These are phyloP conservation scores for Diachrysia chrysitis DNA, from an alignment of 2,888 invertebrate species.

Conservation along the genomic window DNA sequence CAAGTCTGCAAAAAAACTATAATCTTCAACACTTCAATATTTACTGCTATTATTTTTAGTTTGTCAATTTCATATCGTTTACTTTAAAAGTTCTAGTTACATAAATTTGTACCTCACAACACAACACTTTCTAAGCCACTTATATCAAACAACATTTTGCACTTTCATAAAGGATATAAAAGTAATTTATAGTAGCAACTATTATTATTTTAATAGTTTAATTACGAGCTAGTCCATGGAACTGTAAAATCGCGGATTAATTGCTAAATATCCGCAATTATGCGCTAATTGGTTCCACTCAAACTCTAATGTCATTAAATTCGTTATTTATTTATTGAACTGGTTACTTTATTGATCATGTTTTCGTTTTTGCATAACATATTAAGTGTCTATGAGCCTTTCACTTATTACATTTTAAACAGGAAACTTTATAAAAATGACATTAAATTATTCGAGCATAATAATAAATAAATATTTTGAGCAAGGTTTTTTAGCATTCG, in stretches of 20 bases:
- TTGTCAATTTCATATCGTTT: too few species aligned
- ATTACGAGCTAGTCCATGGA: slow-evolving; percentile 19
- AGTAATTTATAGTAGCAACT: slow-evolving; percentile 12
- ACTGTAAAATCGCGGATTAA: slow-evolving; percentile 17
- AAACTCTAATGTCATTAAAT: neutral
- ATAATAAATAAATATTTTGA: too few species aligned
- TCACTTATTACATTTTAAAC: neutral
- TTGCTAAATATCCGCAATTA: slow-evolving; percentile 22
- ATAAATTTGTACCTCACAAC: neutral
- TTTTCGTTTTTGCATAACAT: neutral
- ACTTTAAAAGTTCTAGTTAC: too few species aligned
- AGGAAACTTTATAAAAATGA: neutral
- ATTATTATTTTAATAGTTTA: slow-evolving; percentile 20
- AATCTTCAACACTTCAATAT: too few species aligned
- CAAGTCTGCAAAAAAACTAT: too few species aligned
- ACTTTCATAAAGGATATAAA: slow-evolving; percentile 34
- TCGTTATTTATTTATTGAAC: neutral
- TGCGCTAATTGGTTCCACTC: neutral
- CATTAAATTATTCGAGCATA: too few species aligned
- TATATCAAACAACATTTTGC: neutral
- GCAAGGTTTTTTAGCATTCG: too few species aligned
- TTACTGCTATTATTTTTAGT: too few species aligned
- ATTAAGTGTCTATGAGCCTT: neutral
- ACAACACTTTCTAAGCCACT: neutral
- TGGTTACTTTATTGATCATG: neutral